Conservation (phyloP, 2,113 vertebrate species). For the Oxyruncus cristatus region DNA sequence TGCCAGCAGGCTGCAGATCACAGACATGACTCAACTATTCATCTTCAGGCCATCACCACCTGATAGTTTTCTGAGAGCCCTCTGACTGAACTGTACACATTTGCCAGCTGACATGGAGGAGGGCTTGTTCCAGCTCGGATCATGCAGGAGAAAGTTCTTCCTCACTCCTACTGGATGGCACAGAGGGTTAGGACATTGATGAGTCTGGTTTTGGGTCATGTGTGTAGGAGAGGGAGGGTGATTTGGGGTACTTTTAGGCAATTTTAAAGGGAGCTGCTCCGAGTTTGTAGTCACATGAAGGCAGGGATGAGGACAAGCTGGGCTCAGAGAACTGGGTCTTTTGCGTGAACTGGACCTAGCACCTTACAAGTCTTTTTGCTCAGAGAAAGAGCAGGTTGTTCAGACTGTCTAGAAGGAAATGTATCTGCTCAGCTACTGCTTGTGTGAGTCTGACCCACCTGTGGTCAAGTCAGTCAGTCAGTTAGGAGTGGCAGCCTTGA, state of each 20-base stretch:
- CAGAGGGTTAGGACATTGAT: background rate
- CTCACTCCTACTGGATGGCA: background rate
- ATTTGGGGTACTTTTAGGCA: background rate
- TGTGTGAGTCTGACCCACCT: background rate
- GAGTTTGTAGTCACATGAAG: background rate
- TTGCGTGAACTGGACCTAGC: background rate
- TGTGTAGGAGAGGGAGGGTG: background rate
- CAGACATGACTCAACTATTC: background rate
- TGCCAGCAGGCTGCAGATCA: background rate
- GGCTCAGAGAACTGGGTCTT: background rate
- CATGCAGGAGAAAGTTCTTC: background rate
- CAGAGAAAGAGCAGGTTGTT: background rate
- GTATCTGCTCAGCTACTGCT: background rate
- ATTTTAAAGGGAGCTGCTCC: background rate
- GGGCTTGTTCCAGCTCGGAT: background rate
- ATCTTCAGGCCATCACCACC: background rate
- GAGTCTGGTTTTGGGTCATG: background rate
- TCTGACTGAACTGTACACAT: background rate
- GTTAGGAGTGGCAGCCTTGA: background rate
- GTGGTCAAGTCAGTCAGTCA: background rate
- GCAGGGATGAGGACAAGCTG: background rate
- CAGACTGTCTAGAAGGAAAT: background rate
- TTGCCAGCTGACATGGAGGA: background rate
- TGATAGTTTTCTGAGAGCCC: background rate
- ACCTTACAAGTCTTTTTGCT: background rate